phyloP scores from a whole-genome alignment of 2,888 invertebrate species.

The Cylindroiulus punctatus region DNA sequence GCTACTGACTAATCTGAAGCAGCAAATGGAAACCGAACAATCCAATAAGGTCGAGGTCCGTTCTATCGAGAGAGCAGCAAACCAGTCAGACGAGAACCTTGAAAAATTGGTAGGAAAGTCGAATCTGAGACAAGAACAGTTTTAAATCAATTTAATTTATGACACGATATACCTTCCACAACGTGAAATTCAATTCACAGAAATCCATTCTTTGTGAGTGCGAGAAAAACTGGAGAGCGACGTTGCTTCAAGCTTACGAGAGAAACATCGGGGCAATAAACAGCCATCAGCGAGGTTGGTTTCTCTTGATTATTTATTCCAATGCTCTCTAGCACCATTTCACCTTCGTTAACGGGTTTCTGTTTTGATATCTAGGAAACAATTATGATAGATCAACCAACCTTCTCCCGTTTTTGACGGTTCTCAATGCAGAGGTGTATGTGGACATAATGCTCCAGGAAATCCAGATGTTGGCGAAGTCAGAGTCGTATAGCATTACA shows the following conservation, averaged over 20 bases:
- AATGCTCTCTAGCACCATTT: too few relatives aligned
- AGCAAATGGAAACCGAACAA: conserved; percentile 2
- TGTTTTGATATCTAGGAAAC: background rate
- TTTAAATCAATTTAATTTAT: background rate
- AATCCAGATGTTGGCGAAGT: conserved; percentile 48
- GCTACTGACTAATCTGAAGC: background rate
- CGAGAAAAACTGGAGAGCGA: conserved; percentile 40
- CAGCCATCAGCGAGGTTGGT: background rate
- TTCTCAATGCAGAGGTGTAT: conserved; percentile 49
- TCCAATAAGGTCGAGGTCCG: conserved; percentile 5
- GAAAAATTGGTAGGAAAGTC: background rate
- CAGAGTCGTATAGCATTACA: conserved; percentile 52
- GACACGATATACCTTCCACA: background rate
- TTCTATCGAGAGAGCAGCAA: background rate
- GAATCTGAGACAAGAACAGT: background rate
- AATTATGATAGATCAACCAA: conserved; percentile 24
- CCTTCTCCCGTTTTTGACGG: conserved; percentile 52
- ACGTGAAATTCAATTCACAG: background rate
- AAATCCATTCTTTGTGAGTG: background rate
- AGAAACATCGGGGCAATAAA: background rate
- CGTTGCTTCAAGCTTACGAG: background rate
- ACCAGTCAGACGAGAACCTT: conserved; percentile 12
- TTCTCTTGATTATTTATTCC: background rate
- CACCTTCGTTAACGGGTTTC: too few relatives aligned
- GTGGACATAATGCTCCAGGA: conserved; percentile 55